Conservation (phyloP, 23 tunicate species). For the Ciona savignyi region DNA sequence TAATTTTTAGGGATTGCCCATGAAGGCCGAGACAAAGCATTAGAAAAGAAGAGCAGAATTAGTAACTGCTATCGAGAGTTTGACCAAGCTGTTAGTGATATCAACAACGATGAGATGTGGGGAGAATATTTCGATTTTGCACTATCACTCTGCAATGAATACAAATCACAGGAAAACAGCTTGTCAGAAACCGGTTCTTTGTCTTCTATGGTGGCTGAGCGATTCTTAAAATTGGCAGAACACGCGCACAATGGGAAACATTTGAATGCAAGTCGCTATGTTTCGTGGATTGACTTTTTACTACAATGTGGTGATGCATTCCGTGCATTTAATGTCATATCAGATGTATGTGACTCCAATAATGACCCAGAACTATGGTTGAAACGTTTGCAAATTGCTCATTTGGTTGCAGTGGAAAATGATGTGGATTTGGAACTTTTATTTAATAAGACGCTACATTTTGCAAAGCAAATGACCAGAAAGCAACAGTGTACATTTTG, state of each 20-base stretch:
- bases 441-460: not conserved
- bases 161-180: not conserved
- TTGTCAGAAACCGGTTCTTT: not conserved
- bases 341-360: slow-evolving; percentile 2
- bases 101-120: slow-evolving; percentile 57
- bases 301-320: not conserved
- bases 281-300: slow-evolving; percentile 13
- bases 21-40: not conserved
- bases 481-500: slow-evolving; percentile 21
- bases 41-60: not conserved
- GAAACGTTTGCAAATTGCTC: slow-evolving; percentile 8
- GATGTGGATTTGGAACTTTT: not conserved
- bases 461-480: not conserved
- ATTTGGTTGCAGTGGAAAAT: not conserved
- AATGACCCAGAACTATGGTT: slow-evolving; percentile 7
- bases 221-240: slow-evolving; percentile 7
- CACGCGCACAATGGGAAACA: slow-evolving; percentile 14
- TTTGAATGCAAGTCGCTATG: slow-evolving; percentile 15
- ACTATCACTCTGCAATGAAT: not conserved
- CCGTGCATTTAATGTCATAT: slow-evolving; percentile 24
- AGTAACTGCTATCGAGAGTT: slow-evolving; percentile 34
- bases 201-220: slow-evolving; percentile 1
- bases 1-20: too few species aligned
- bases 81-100: slow-evolving; percentile 45
- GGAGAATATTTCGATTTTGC: slow-evolving; percentile 43